Percentiles rank a stretch among this genome's conserved stretches.
Evolutionary conservation across 2,113 vertebrate species (phyloP).

Genomic region (Candoia aspera): DNA sequence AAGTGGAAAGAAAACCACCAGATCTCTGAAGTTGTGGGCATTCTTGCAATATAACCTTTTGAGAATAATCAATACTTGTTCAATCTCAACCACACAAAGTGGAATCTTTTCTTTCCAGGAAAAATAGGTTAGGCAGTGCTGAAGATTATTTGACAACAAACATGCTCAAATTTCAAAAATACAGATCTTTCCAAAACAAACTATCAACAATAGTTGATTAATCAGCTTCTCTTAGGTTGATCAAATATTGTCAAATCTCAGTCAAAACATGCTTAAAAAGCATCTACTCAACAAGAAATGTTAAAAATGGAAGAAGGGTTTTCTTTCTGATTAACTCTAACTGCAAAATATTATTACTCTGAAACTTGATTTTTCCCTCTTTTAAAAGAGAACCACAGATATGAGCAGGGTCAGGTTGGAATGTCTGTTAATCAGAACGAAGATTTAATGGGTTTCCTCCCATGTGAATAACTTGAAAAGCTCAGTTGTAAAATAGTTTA

Average conservation of each 20-base stretch:
- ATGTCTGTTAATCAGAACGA: background rate
- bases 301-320: background rate
- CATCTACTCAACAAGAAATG: background rate
- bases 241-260: slow-evolving; percentile 15
- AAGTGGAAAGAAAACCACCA: background rate
- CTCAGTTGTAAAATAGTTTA: background rate
- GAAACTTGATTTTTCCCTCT: background rate
- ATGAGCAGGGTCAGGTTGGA: background rate
- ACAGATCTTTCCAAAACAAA: slow-evolving; percentile 30
- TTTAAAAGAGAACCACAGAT: background rate
- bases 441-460: background rate
- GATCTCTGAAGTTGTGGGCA: background rate
- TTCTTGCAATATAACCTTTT: background rate
- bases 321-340: background rate
- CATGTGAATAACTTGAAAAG: background rate
- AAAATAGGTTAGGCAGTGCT: background rate
- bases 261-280: background rate
- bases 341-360: background rate
- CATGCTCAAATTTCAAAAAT: slow-evolving; percentile 1
- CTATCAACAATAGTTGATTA: background rate
- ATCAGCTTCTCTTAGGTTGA: background rate
- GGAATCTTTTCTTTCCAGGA: background rate
- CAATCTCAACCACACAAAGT: background rate
- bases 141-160: slow-evolving; percentile 47
- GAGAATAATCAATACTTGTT: background rate